Conservation (phyloP, 2,797 vertebrate genomes). For the Galago senegalensis region DNA sequence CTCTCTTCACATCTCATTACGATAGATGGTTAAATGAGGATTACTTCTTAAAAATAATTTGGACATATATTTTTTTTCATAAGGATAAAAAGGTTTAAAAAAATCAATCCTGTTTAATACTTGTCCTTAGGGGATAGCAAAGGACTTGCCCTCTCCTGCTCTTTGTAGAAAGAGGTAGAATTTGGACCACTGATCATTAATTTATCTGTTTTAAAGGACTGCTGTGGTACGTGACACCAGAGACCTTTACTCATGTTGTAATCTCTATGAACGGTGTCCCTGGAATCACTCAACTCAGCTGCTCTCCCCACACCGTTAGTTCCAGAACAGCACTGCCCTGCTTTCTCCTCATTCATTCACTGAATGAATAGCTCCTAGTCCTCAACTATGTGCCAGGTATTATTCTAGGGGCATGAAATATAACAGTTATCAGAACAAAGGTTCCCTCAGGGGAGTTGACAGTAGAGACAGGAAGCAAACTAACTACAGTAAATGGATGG, state of each 20-base stretch:
- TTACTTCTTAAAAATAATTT: neutral
- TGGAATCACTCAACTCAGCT: neutral
- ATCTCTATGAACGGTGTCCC: neutral
- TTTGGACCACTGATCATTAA: neutral
- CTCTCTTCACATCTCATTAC: neutral
- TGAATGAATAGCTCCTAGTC: neutral
- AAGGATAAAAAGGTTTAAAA: conserved; percentile 6
- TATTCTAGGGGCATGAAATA: neutral
- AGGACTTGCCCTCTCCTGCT: neutral
- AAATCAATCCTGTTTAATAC: neutral
- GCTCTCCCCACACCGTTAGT: neutral
- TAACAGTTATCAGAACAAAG: neutral
- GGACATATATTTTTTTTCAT: neutral
- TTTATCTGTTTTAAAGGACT: neutral
- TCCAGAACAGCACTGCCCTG: neutral
- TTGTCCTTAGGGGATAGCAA: neutral
- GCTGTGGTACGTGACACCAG: neutral
- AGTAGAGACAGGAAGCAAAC: neutral
- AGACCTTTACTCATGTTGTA: neutral
- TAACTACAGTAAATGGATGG: neutral
- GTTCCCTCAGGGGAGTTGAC: neutral
- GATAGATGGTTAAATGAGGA: neutral
- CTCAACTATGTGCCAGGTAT: neutral
- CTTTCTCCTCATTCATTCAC: neutral
- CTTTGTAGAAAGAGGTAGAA: conserved; percentile 4